Conservation (phyloP, 2,797 vertebrate genomes). For the Myotis pilosus region DNA sequence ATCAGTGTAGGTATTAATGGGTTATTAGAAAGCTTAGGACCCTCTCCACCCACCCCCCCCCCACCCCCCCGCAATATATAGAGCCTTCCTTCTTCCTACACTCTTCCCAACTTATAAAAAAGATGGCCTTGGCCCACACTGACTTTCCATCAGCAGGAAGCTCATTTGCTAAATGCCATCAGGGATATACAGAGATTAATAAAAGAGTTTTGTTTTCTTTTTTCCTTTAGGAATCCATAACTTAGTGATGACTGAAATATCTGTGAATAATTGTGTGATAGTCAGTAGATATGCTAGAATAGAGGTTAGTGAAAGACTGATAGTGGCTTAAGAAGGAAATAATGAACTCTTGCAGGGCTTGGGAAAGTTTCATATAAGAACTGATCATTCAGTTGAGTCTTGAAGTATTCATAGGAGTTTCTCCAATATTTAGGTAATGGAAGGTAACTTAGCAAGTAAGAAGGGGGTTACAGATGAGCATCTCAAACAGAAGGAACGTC, state of each 20-base stretch:
- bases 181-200: not conserved
- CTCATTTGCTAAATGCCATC: not conserved
- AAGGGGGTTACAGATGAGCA: not conserved
- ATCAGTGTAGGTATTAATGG: not conserved
- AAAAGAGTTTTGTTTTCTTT: not conserved
- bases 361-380: not conserved
- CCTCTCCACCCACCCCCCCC: accelerated
- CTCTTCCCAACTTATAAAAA: not conserved
- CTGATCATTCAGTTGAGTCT: not conserved
- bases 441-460: not conserved
- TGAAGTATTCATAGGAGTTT: not conserved
- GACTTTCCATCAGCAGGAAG: not conserved
- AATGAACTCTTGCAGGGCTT: not conserved
- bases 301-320: not conserved
- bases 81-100: not conserved
- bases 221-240: not conserved
- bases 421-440: not conserved
- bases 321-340: not conserved
- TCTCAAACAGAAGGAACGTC: not conserved
- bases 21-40: not conserved
- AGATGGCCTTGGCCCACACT: not conserved
- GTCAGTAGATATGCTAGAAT: not conserved
- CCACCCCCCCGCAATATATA: no score
- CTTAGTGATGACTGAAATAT: not conserved
- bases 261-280: not conserved